Evolutionary conservation across 1,140 invertebrate species (phyloP), one percentile per base, ranked within the genome.

Genomic region (Brachystomella parvula): DNA sequence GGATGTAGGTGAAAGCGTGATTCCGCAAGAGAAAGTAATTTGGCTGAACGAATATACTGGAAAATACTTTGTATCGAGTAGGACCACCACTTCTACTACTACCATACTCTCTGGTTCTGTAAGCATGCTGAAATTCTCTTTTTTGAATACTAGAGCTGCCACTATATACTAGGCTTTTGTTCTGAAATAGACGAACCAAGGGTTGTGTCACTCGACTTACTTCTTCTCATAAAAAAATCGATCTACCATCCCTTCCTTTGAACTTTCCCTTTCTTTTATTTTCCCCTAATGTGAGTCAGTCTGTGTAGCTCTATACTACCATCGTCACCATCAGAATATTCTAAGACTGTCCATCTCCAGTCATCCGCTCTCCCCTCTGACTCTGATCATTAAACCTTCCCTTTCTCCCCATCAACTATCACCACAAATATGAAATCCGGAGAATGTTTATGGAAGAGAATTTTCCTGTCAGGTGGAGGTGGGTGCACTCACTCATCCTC

Each of bases 301-400:
- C 39, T 44, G 39, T 9, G n/a, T n/a, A n/a, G n/a, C n/a, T n/a
- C n/a, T n/a, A n/a, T n/a, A n/a, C n/a, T n/a, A n/a, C n/a, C n/a
- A n/a, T n/a, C n/a, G n/a, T n/a, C n/a, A n/a, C n/a, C n/a, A 44
- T 44, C 39, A 44, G 39, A 44, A 44, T 44, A 44, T 44, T 44
- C 39, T n/a, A 12, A n/a, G n/a, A 12, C 39, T 44, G 39, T 44
- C 39, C 39, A 44, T 44, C 39, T 44, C 39, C 39, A 44, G 39
- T 44, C 39, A 44, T 44, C n/a, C n/a, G n/a, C n/a, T 44, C 39
- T n/a, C 39, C 39, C n/a, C 39, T n/a, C 39, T 44, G 39, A 44
- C n/a, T 9, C n/a, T n/a, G 39, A 44, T 9, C 9, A 44, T 44
- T 44, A 12, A n/a, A 44, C 39, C 39, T 44, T 44, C 39, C 39